phyloP scores from a whole-genome alignment of 2,888 invertebrate species.

The Brachycybe producta region DNA sequence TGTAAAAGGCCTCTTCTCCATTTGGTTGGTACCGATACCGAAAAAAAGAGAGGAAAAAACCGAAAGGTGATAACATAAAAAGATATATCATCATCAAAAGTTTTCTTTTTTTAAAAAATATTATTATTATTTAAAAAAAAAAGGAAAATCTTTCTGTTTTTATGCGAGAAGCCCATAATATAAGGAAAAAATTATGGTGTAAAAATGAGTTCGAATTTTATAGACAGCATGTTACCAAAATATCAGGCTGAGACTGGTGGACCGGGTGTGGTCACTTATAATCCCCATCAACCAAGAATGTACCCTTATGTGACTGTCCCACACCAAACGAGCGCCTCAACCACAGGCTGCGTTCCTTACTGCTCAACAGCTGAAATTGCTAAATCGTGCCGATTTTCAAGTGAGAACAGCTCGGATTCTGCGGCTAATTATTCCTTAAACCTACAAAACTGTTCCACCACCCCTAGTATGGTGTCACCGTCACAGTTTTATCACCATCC shows the following conservation, averaged over 20 bases:
- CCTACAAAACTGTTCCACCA: slow-evolving; percentile 28
- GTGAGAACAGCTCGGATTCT: slow-evolving; percentile 21
- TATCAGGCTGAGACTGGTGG: slow-evolving; percentile 46
- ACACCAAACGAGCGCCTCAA: slow-evolving; percentile 40
- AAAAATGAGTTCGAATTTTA: slow-evolving; percentile 90
- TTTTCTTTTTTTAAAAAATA: background rate
- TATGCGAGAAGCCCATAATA: background rate
- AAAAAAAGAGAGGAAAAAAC: background rate
- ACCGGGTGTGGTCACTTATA: slow-evolving; percentile 34
- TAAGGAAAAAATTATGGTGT: background rate
- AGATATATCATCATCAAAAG: background rate
- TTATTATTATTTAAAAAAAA: background rate
- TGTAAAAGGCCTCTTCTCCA: no score
- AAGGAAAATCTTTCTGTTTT: background rate
- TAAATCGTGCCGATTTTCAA: slow-evolving; percentile 67
- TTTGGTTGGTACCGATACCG: no score
- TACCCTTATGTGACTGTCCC: slow-evolving; percentile 77
- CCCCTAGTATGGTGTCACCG: slow-evolving; percentile 55
- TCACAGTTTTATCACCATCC: slow-evolving; percentile 70
- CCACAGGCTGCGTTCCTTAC: slow-evolving; percentile 40
- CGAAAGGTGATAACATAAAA: background rate
- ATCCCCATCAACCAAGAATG: slow-evolving; percentile 56
- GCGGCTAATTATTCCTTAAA: slow-evolving; percentile 24
- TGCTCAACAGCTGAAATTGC: slow-evolving; percentile 52
- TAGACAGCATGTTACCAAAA: slow-evolving; percentile 95